These are phyloP conservation scores for Epistrophe eligans DNA, from an alignment of 2,888 invertebrate genomes.

Conservation along the genomic window DNA sequence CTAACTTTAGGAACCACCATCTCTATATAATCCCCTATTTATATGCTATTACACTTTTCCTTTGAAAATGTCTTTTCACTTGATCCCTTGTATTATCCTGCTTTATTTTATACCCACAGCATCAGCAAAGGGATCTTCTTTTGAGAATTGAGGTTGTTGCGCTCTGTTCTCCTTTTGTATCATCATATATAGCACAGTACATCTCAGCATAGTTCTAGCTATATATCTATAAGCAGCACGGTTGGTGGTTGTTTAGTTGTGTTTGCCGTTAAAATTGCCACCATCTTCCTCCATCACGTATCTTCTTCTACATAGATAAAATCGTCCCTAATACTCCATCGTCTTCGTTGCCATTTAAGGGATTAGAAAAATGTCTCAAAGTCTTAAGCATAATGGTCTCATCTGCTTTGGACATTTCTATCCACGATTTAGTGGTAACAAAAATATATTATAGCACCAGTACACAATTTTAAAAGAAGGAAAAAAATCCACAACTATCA, in stretches of 20 bases:
- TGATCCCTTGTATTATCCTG: constrained; percentile 51
- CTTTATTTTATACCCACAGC: constrained; percentile 12
- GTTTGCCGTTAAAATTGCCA: constrained; percentile 29
- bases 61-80: constrained; percentile 52
- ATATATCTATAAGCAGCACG: background rate
- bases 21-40: constrained; percentile 65
- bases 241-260: constrained; percentile 19
- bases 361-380: constrained; percentile 67
- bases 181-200: background rate
- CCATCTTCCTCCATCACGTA: constrained; percentile 15
- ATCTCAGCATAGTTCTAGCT: background rate
- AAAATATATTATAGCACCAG: background rate
- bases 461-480: background rate
- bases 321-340: constrained; percentile 42
- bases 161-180: constrained; percentile 36
- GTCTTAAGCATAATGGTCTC: constrained; percentile 65
- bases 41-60: constrained; percentile 65
- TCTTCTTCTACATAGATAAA: background rate
- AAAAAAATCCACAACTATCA: background rate
- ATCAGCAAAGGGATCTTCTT: constrained; percentile 15
- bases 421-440: constrained; percentile 41
- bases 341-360: constrained; percentile 58
- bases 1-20: constrained; percentile 64
- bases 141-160: constrained; percentile 55
- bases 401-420: constrained; percentile 48